Evolutionary conservation across 2,888 invertebrate genomes (phyloP).

Genomic region (Melipona bicolor): DNA sequence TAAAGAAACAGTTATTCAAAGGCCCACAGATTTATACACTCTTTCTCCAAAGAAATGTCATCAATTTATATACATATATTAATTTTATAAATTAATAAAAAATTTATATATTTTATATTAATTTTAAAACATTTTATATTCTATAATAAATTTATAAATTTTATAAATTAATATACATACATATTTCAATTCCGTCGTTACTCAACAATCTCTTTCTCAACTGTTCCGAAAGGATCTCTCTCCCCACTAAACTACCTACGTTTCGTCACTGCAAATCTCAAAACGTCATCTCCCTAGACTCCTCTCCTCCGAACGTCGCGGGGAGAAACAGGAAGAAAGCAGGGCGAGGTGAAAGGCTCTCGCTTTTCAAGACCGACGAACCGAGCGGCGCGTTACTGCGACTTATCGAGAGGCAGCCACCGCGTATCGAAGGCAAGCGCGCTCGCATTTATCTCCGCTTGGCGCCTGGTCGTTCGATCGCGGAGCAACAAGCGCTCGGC

Average conservation of each 20-base stretch:
- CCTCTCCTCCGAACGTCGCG: neutral
- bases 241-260: neutral
- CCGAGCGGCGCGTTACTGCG: conserved; percentile 32
- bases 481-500: conserved; percentile 55
- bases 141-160: no score
- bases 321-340: conserved; percentile 13
- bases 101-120: no score
- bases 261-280: neutral
- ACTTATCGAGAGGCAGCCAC: conserved; percentile 53
- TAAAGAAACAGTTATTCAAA: no score
- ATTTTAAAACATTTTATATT: no score
- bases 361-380: conserved; percentile 9
- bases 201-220: neutral
- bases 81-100: no score
- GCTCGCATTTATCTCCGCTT: conserved; percentile 63
- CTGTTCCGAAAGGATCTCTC: neutral
- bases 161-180: no score
- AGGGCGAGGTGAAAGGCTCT: conserved; percentile 20
- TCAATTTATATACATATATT: no score
- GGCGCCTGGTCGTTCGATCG: conserved; percentile 66
- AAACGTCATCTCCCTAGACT: neutral
- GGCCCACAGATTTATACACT: no score
- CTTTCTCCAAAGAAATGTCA: no score
- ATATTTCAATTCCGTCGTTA: neutral
- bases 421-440: conserved; percentile 39